These are phyloP conservation scores for Anoplolepis gracilipes DNA, from an alignment of 1,140 invertebrate genomes.

Conservation along the genomic window DNA sequence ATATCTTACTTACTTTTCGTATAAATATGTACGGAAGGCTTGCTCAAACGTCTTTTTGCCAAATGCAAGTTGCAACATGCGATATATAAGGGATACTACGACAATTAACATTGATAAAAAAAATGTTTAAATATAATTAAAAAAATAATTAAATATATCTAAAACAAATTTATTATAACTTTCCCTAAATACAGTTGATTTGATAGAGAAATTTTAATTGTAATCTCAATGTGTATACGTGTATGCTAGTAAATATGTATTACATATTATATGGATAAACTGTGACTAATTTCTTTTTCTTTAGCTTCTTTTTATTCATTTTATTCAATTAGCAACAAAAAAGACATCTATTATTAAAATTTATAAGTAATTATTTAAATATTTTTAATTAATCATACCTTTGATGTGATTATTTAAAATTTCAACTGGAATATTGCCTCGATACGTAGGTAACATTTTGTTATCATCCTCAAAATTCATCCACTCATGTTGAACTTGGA, in stretches of 20 bases:
- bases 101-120: conserved; percentile 74
- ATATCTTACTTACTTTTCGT: not conserved
- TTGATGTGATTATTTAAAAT: not conserved
- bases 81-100: conserved; percentile 86
- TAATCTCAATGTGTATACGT: not conserved
- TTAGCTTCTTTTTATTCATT: too few relatives aligned
- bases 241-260: not conserved
- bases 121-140: too few relatives aligned
- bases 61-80: conserved; percentile 85
- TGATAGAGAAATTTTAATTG: too few relatives aligned
- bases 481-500: conserved; percentile 91
- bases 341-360: too few relatives aligned
- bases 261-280: too few relatives aligned
- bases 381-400: not conserved
- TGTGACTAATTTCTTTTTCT: too few relatives aligned
- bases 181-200: too few relatives aligned
- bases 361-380: too few relatives aligned
- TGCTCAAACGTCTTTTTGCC: not conserved
- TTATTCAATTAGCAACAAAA: not conserved
- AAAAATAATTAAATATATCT: not conserved
- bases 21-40: not conserved
- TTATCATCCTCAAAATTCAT: conserved; percentile 90
- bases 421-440: conserved; percentile 84
- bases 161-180: not conserved
- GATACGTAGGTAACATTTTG: conserved; percentile 72